phyloP scores from a whole-genome alignment of 2,113 vertebrate species.

The Cichladusa arquata region DNA sequence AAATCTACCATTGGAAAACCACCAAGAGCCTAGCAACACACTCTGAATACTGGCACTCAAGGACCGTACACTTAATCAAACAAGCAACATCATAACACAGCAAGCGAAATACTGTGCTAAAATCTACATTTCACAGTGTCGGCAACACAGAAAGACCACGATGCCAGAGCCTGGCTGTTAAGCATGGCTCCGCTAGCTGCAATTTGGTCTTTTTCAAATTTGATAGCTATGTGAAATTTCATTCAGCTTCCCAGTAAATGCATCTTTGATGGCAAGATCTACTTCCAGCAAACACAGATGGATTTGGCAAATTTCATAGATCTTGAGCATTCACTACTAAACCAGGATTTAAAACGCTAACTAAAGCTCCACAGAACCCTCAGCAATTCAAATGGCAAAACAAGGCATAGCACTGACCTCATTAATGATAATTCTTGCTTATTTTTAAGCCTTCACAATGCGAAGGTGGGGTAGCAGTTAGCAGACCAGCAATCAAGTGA shows the following conservation, averaged over 20 bases:
- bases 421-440: neutral
- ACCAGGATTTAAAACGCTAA: neutral
- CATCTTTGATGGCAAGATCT: neutral
- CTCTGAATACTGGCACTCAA: neutral
- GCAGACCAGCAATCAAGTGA: neutral
- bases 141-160: neutral
- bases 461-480: neutral
- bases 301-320: neutral
- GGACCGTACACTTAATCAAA: neutral
- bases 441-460: neutral
- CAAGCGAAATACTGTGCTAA: neutral
- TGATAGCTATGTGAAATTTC: neutral
- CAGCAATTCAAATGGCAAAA: neutral
- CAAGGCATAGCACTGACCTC: neutral
- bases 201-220: neutral
- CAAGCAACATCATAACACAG: neutral
- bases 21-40: neutral
- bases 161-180: neutral
- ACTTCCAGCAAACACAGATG: neutral
- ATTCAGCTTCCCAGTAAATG: neutral
- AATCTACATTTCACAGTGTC: neutral
- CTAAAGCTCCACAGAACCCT: neutral
- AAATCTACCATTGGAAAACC: neutral
- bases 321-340: neutral
- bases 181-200: neutral